These are phyloP conservation scores for Epicauta chinensis DNA, from an alignment of 1,140 invertebrate species.

Conservation along the genomic window DNA sequence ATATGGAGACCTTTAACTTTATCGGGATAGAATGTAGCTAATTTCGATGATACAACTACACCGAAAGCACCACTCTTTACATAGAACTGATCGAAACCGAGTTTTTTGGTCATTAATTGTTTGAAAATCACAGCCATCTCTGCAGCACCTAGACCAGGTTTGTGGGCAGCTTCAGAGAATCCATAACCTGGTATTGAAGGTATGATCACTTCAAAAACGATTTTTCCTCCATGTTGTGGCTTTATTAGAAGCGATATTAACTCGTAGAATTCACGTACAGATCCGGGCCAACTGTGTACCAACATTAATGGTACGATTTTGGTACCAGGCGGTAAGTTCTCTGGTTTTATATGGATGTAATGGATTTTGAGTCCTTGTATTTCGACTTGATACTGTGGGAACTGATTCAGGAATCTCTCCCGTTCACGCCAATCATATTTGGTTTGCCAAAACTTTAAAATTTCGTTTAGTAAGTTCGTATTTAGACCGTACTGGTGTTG, in stretches of 20 bases:
- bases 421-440: slow-evolving; percentile 69
- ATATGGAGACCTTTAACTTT: slow-evolving; percentile 61
- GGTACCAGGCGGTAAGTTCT: slow-evolving; percentile 46
- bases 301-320: slow-evolving; percentile 66
- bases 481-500: slow-evolving; percentile 76
- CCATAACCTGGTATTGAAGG: slow-evolving; percentile 80
- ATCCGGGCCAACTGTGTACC: slow-evolving; percentile 88
- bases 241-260: slow-evolving; percentile 66
- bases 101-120: slow-evolving; percentile 70
- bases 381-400: slow-evolving; percentile 66
- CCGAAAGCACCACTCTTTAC: slow-evolving; percentile 86
- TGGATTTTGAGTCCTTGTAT: slow-evolving; percentile 70
- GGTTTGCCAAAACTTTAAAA: slow-evolving; percentile 72
- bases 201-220: slow-evolving; percentile 72
- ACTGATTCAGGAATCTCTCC: slow-evolving; percentile 60
- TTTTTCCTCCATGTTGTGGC: slow-evolving; percentile 48
- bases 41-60: slow-evolving; percentile 46
- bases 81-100: slow-evolving; percentile 72
- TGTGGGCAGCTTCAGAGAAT: slow-evolving; percentile 65
- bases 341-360: slow-evolving; percentile 60
- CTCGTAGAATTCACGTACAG: slow-evolving; percentile 79
- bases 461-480: slow-evolving; percentile 54
- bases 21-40: slow-evolving; percentile 65
- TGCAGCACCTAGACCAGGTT: slow-evolving; percentile 54
- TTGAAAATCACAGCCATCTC: slow-evolving; percentile 68